Conservation (phyloP, 2,888 invertebrate genomes). For the Nomada lathburiana region DNA sequence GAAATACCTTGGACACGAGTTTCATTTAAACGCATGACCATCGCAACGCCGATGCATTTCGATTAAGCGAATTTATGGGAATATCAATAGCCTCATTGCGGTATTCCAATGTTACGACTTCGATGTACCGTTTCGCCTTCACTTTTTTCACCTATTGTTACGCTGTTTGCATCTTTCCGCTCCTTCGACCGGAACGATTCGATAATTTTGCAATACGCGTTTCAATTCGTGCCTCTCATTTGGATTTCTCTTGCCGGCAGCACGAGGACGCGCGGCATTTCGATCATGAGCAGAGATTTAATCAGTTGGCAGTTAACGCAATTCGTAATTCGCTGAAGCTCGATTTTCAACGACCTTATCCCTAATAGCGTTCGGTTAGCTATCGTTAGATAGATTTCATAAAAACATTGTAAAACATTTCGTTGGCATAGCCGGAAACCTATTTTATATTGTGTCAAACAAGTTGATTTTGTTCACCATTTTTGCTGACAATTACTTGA, state of each 20-base stretch:
- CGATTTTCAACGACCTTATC: neutral
- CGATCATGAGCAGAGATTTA: neutral
- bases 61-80: slow-evolving; percentile 50
- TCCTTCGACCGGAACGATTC: neutral
- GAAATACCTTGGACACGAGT: slow-evolving; percentile 22
- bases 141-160: slow-evolving; percentile 5
- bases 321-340: neutral
- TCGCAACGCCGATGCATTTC: neutral
- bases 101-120: slow-evolving; percentile 29
- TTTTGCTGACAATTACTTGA: too few species aligned
- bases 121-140: neutral
- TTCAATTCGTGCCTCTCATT: slow-evolving; percentile 3
- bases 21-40: slow-evolving; percentile 2
- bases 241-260: too few species aligned
- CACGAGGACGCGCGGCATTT: neutral
- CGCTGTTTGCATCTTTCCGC: slow-evolving; percentile 4
- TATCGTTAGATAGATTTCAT: too few species aligned
- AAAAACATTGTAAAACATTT: too few species aligned
- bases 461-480: too few species aligned
- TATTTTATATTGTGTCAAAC: too few species aligned
- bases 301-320: neutral
- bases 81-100: slow-evolving; percentile 38
- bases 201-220: slow-evolving; percentile 18
- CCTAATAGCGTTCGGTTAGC: too few species aligned
- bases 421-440: too few species aligned